A percentile compares a stretch with the other conserved stretches of the same genome.
Evolutionary conservation across 2,797 vertebrate genomes (phyloP).

Genomic region (Chelidonichthys spinosus): DNA sequence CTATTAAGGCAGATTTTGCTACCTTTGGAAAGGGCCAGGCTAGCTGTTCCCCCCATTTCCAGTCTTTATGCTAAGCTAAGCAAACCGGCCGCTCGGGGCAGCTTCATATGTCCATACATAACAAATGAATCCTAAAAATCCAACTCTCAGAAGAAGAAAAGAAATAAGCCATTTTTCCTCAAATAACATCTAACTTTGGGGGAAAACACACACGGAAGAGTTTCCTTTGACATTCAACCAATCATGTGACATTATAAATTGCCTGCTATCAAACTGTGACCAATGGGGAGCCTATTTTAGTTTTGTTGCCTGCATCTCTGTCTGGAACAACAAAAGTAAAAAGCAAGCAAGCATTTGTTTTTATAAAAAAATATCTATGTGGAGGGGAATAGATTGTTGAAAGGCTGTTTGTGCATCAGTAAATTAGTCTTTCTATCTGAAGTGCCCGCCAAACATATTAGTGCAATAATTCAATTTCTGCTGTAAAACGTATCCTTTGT

Average conservation of each 20-base stretch:
- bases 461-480: slow-evolving; percentile 1
- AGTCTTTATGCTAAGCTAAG: background rate
- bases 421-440: slow-evolving; percentile 8
- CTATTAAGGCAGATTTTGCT: background rate
- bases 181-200: background rate
- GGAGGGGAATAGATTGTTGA: background rate
- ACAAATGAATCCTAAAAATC: background rate
- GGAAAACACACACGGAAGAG: background rate
- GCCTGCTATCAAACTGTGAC: background rate
- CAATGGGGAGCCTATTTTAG: background rate
- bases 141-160: background rate
- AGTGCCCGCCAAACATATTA: background rate
- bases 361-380: background rate
- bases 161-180: background rate
- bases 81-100: background rate
- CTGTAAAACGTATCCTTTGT: background rate
- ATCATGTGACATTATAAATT: background rate
- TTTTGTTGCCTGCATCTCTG: background rate
- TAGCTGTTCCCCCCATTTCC: background rate
- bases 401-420: background rate
- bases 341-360: background rate
- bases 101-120: no score
- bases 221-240: background rate
- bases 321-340: background rate
- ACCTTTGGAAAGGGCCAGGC: background rate